Conservation (phyloP, 2,797 vertebrate species). For the Lutra lutra region DNA sequence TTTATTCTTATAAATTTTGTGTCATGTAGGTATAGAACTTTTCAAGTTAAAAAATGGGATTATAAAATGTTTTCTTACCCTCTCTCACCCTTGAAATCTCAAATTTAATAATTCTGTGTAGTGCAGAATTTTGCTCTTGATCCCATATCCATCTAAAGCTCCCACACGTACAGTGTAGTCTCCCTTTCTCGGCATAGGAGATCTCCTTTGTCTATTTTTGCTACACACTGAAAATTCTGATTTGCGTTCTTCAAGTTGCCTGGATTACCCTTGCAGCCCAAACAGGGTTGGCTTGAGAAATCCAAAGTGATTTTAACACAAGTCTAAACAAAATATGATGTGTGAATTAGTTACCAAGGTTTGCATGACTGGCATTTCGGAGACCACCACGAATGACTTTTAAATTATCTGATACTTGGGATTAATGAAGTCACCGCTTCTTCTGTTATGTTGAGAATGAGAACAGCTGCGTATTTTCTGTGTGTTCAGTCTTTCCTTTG, state of each 20-base stretch:
- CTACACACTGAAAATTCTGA: background rate
- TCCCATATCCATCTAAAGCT: background rate
- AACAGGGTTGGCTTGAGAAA: conserved; percentile 35
- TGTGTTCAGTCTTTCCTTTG: background rate
- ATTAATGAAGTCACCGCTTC: background rate
- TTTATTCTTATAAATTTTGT: conserved; percentile 17
- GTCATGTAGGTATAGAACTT: background rate
- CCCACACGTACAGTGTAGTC: background rate
- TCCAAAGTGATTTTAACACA: conserved; percentile 3
- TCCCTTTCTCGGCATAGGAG: background rate
- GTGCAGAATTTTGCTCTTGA: background rate
- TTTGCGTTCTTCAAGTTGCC: background rate
- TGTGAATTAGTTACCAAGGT: background rate
- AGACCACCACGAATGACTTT: background rate
- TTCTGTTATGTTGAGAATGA: background rate
- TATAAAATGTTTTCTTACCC: background rate
- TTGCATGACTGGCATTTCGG: background rate
- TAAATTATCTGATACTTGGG: background rate
- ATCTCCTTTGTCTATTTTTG: background rate
- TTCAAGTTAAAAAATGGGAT: background rate
- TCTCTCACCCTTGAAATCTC: conserved; percentile 15
- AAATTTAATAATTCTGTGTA: background rate
- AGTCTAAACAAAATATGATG: background rate
- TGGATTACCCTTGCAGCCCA: background rate
- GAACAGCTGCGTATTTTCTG: background rate